These are phyloP conservation scores for Darevskia nairensis DNA, from an alignment of 2,797 vertebrate genomes.

Conservation along the genomic window DNA sequence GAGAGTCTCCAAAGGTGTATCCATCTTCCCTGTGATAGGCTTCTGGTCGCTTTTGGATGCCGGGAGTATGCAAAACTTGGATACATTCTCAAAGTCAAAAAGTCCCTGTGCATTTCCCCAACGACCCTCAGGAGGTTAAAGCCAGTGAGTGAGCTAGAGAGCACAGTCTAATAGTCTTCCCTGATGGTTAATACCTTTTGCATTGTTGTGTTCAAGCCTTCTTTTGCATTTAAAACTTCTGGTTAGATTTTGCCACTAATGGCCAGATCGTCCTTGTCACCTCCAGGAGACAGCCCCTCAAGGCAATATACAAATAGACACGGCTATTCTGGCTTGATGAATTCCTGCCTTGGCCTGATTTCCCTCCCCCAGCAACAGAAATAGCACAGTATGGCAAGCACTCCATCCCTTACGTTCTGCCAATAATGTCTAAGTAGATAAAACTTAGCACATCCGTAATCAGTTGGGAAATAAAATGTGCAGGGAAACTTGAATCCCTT, in stretches of 20 bases:
- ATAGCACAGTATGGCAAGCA: neutral
- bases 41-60: slow-evolving; percentile 24
- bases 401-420: neutral
- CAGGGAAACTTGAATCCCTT: neutral
- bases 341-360: neutral
- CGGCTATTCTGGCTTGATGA: neutral
- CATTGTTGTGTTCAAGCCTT: neutral
- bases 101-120: slow-evolving; percentile 23
- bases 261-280: slow-evolving; percentile 10
- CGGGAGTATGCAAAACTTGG: slow-evolving; percentile 24
- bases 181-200: slow-evolving; percentile 29
- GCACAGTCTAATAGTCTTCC: slow-evolving; percentile 12
- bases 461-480: fast-evolving
- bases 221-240: neutral
- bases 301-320: slow-evolving; percentile 8
- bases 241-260: neutral
- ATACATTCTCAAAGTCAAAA: slow-evolving; percentile 49
- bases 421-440: neutral
- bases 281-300: neutral
- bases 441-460: neutral
- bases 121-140: slow-evolving; percentile 30
- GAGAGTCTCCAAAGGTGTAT: slow-evolving; percentile 24
- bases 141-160: neutral
- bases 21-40: slow-evolving; percentile 24
- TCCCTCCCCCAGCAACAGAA: neutral